Base-by-base conservation (phyloP, 2,113 vertebrate genomes). In the Ploceus nigricollis region DNA sequence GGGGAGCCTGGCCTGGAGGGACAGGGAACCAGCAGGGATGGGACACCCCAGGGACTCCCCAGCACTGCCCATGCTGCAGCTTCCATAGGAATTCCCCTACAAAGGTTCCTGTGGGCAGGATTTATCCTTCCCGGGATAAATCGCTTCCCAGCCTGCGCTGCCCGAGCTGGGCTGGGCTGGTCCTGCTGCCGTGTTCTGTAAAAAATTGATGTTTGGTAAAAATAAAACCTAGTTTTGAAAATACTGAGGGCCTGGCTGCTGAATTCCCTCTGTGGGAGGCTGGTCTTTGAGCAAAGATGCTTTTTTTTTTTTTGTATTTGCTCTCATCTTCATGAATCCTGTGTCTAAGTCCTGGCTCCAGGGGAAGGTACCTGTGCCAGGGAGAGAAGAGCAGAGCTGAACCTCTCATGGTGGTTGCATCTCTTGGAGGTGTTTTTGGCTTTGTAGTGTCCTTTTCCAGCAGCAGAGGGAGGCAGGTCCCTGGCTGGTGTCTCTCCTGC, bases 141-240 rank as follows among this genome's bases (percentile, higher is more conserved):
- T 17, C 2, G 0, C 27, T 21, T 18, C 60, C 72, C 51, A 15
- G 40, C 40, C 58, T 11, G 22, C 0, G 2, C 50, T 1, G 54
- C 44, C 66, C 0, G 2, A 33, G 83, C 2, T 1, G 31, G 64
- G 61, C 64, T 19, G 39, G 50, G 70, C 60, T 5, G 33, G 15
- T 30, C 47, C 86, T 76, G 48, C 81, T 31, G 56, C 61, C 1
- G 22, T 24, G 6, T 58, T 42, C 56, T 4, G 10, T 8, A 23
- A 51, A 48, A 33, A 53, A 40, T n/a, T 54, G 64, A 42, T 69
- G 11, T 60, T 79, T 39, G 45, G 12, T 65, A 42, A 80, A 92
- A 96, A 94, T 96, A 96, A 97, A 97, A 22, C 6, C 15, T 81
- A 51, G 16, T 88, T 96, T 96, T 91, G 28, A 56, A 85, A 47